These are phyloP conservation scores for Pristionchus maxplancki DNA, from an alignment of 2,888 invertebrate genomes.

Conservation along the genomic window DNA sequence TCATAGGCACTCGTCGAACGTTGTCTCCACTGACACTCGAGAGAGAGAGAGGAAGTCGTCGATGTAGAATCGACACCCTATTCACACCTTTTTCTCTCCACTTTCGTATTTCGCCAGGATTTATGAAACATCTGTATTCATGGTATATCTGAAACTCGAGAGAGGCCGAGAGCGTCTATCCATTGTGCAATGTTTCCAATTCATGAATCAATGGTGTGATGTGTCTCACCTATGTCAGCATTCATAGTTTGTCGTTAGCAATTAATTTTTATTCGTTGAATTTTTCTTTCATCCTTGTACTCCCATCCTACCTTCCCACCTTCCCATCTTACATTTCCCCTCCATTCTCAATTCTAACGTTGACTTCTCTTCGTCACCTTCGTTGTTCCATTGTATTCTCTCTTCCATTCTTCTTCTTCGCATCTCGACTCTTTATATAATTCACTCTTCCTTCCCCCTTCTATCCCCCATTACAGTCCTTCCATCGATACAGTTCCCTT, in stretches of 20 bases:
- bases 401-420: neutral
- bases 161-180: too few relatives aligned
- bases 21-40: neutral
- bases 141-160: too few relatives aligned
- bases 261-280: neutral
- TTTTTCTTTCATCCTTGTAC: neutral
- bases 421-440: slow-evolving; percentile 31
- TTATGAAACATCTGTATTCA: too few relatives aligned
- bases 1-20: neutral
- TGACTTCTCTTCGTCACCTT: neutral
- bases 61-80: neutral
- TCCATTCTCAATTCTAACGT: neutral
- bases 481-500: slow-evolving; percentile 31
- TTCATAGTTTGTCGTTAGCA: too few relatives aligned
- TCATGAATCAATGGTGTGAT: too few relatives aligned
- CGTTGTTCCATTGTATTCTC: slow-evolving; percentile 44
- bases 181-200: neutral
- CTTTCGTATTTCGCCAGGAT: neutral
- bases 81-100: neutral
- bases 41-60: neutral
- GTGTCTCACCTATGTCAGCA: too few relatives aligned
- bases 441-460: slow-evolving; percentile 44
- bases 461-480: slow-evolving; percentile 24
- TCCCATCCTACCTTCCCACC: neutral
- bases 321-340: neutral